Conservation (phyloP, 2,797 vertebrate species). For the Smutsia temminckii region DNA sequence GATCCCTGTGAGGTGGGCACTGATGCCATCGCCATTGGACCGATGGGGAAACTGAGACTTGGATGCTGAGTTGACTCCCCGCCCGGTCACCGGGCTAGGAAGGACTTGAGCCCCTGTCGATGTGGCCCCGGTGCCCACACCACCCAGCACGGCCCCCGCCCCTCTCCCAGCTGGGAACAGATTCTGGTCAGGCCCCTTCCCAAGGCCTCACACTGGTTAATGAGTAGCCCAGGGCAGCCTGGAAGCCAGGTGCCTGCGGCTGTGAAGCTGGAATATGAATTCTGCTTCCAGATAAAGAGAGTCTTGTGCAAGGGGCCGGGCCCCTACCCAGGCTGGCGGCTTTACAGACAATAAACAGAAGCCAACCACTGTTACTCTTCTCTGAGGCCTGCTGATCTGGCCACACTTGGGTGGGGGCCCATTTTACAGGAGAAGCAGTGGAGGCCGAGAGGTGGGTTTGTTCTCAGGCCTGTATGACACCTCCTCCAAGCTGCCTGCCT, state of each 20-base stretch:
- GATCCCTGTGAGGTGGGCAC: background rate
- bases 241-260: constrained; percentile 7
- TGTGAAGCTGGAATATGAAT: constrained; percentile 20
- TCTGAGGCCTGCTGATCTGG: background rate
- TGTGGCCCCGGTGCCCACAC: background rate
- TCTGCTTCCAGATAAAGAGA: constrained; percentile 51
- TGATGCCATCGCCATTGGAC: background rate
- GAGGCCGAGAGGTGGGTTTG: background rate
- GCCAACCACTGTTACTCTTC: background rate
- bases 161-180: background rate
- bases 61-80: background rate
- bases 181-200: background rate
- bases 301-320: background rate
- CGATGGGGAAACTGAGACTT: constrained; percentile 32
- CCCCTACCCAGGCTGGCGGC: background rate
- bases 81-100: background rate
- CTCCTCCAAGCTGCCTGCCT: background rate
- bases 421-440: background rate
- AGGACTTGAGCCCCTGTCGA: background rate
- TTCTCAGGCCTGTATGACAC: background rate
- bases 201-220: constrained; percentile 57
- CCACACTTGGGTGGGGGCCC: background rate
- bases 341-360: background rate
- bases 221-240: constrained; percentile 33
- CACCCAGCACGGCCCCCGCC: background rate